phyloP scores from a whole-genome alignment of 2,113 vertebrate species.

The Limanda limanda region DNA sequence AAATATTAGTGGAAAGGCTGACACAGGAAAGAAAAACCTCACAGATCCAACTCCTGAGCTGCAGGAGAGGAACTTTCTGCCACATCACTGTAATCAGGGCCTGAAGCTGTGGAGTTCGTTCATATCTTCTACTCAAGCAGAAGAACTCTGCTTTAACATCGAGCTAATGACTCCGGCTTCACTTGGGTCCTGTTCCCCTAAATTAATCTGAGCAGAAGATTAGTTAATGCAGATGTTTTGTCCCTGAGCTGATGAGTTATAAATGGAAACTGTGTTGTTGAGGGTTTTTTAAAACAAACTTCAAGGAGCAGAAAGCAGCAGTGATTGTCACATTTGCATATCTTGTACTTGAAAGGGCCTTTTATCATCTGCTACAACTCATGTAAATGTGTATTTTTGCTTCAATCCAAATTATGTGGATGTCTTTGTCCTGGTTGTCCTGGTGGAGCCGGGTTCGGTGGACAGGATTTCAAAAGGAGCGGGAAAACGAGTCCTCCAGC shows the following conservation, averaged over 20 bases:
- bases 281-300: conserved; percentile 1
- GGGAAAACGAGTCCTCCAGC: conserved; percentile 37
- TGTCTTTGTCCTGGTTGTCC: background rate
- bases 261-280: conserved; percentile 37
- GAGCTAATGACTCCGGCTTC: conserved; percentile 16
- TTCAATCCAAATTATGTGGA: background rate
- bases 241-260: conserved; percentile 35
- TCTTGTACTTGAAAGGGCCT: conserved; percentile 34
- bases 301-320: conserved; percentile 10
- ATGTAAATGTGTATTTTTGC: background rate
- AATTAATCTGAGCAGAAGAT: conserved; percentile 59
- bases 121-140: conserved; percentile 2
- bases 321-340: conserved; percentile 15
- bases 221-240: conserved; percentile 64
- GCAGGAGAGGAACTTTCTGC: conserved; percentile 28
- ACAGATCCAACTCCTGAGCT: conserved; percentile 14
- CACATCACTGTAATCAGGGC: conserved; percentile 12
- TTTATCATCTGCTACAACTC: conserved; percentile 8
- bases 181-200: conserved; percentile 3
- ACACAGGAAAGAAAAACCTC: conserved; percentile 51
- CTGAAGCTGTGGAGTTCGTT: conserved; percentile 33
- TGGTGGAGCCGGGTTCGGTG: background rate
- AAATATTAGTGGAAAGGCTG: conserved; percentile 66
- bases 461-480: conserved; percentile 37
- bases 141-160: conserved; percentile 9